Base-by-base conservation (phyloP, 2,113 vertebrate species). In the Ahaetulla prasina region DNA sequence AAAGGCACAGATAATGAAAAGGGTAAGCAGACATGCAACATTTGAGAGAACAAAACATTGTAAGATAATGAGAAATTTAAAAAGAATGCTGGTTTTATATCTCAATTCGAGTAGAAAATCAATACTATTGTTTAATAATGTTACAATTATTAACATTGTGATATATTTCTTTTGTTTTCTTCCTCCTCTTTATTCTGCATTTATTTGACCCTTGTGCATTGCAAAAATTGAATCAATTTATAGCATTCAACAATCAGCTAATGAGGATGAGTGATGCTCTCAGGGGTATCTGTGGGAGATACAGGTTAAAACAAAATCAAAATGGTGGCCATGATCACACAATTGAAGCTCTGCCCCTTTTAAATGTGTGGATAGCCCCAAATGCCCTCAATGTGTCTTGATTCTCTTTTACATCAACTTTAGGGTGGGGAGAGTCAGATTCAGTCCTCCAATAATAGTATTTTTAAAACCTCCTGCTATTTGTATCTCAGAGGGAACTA, bases 21-120 rank as follows among this genome's bases (percentile, higher is more conserved):
- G 95, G 94, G 93, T 94, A 68, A 92, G 87, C 27, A 93, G 85
- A 49, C 55, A 91, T 95, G 53, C 30, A 93, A 95, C 94, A 93
- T 68, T 86, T 2, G 87, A 8, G 68, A 86, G 39, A 39, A 80
- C 74, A 93, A 94, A 92, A 93, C 30, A 91, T 84, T 86, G 47
- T 52, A 94, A 90, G 10, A 0, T 80, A 93, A 92, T 35, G 87
- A 90, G 85, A 93, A 60, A 90, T 16, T 87, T 8, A 45, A 8
- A 95, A 35, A 90, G 3, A 30, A 55, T 92, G 93, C 93, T 94
- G 0, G 87, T 93, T 90, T 49, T 93, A 16, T 89, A 92, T 91
- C 94, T 68, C 50, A 53, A 30, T 9, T 47, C 89, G 90, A 30
- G 90, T 87, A 92, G 92, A 89, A 47, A 92, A 90, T 92, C 94